These are phyloP conservation scores for honey bee (Apis mellifera) DNA, from an alignment of 1,140 invertebrate genomes.

Conservation along the genomic window DNA sequence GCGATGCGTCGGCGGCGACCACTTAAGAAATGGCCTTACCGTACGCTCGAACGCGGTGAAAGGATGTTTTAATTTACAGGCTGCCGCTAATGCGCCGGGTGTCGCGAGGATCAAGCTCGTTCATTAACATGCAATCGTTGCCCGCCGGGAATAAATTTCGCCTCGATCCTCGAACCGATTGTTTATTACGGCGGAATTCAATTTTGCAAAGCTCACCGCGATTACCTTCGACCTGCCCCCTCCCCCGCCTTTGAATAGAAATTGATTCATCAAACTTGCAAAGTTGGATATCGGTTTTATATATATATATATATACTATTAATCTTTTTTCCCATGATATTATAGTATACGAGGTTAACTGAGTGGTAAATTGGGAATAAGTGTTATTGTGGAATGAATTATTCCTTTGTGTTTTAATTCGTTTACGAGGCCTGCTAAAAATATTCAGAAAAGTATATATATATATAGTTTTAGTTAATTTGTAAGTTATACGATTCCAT, in stretches of 20 bases:
- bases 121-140: conserved; percentile 45
- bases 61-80: conserved; percentile 54
- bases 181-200: conserved; percentile 25
- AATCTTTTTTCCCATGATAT: too few relatives aligned
- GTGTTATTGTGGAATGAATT: too few relatives aligned
- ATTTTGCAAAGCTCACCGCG: background rate
- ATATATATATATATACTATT: too few relatives aligned
- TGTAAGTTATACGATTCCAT: too few relatives aligned
- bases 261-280: conserved; percentile 10
- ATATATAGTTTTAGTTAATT: too few relatives aligned
- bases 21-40: conserved; percentile 33
- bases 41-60: conserved; percentile 35
- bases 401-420: too few relatives aligned
- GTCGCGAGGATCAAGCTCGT: conserved; percentile 36
- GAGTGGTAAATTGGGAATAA: too few relatives aligned
- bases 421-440: too few relatives aligned
- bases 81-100: conserved; percentile 41
- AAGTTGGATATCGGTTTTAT: background rate
- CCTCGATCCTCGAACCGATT: background rate
- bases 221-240: background rate
- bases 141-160: conserved; percentile 28
- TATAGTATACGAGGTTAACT: background rate
- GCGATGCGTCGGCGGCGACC: conserved; percentile 27
- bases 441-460: too few relatives aligned
- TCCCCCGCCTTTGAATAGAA: background rate